Evolutionary conservation across 2,113 vertebrate species (phyloP).

Genomic region (Bombycilla garrulus): DNA sequence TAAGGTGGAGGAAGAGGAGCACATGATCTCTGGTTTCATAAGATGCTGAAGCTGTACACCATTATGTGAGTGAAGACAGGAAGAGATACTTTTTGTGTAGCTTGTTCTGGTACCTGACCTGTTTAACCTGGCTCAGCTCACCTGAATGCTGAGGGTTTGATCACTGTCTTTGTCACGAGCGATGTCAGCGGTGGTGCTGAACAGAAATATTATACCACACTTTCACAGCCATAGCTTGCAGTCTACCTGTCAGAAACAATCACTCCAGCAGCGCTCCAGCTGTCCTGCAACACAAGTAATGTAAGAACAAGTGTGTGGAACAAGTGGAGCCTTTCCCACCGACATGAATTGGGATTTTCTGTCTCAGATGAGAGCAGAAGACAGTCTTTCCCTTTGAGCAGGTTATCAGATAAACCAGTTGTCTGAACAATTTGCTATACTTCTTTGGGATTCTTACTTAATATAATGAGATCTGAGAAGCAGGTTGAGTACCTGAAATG

Average conservation of each 20-base stretch:
- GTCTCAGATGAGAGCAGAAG: background rate
- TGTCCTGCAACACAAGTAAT: background rate
- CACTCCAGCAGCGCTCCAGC: background rate
- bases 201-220: background rate
- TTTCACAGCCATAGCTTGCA: background rate
- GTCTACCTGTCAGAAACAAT: background rate
- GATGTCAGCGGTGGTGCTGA: fast-evolving
- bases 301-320: background rate
- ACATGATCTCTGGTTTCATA: background rate
- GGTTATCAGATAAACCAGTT: background rate
- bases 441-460: background rate
- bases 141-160: background rate
- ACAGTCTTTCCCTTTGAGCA: background rate
- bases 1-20: background rate
- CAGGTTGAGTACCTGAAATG: background rate
- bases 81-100: background rate
- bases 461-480: background rate
- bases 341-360: background rate
- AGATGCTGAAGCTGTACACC: background rate
- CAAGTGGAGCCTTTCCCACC: background rate
- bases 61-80: background rate
- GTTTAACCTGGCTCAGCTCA: background rate
- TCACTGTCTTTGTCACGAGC: background rate
- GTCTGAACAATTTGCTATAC: background rate
- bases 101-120: background rate